Conservation (phyloP, 2,113 vertebrate species). For the Elaphurus davidianus region DNA sequence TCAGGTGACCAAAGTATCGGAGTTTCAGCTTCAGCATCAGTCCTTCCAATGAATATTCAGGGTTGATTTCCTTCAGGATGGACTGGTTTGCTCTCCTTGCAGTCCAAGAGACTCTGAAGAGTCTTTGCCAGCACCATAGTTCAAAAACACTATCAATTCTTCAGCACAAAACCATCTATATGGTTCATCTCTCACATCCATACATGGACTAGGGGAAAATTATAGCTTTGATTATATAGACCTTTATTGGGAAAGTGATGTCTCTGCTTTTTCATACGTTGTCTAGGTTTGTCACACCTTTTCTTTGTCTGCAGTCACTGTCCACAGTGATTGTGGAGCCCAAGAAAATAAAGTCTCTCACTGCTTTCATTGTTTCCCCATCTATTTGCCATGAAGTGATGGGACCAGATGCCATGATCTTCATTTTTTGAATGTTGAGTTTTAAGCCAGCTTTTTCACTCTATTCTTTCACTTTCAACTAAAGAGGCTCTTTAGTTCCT, state of each 20-base stretch:
- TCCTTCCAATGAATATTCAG: neutral
- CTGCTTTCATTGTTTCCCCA: neutral
- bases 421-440: neutral
- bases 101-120: neutral
- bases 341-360: neutral
- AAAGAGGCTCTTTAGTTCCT: neutral
- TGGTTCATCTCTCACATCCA: neutral
- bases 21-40: neutral
- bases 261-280: neutral
- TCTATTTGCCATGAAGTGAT: neutral
- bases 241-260: neutral
- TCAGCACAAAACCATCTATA: fast-evolving
- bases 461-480: neutral
- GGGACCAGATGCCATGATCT: neutral
- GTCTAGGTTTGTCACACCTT: neutral
- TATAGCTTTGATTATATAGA: neutral
- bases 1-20: neutral
- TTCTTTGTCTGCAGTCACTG: neutral
- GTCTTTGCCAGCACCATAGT: neutral
- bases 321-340: neutral
- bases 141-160: neutral
- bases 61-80: neutral
- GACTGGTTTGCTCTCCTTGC: neutral
- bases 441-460: neutral
- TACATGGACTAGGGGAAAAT: neutral